Percentiles rank a stretch among this genome's conserved stretches.
Evolutionary conservation across 2,888 invertebrate genomes (phyloP).

Genomic region (Hesperia comma): DNA sequence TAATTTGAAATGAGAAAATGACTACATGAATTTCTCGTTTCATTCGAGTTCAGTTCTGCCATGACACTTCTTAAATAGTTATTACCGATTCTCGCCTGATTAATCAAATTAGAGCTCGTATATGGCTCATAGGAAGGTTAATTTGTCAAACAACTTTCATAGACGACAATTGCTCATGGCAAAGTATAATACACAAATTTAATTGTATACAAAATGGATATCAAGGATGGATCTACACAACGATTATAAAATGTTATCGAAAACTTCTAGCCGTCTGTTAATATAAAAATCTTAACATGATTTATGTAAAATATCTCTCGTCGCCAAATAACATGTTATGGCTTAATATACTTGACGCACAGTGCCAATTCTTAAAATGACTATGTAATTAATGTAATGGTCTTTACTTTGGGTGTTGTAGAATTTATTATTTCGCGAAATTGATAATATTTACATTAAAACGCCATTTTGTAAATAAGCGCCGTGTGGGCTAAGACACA

Average conservation of each 20-base stretch:
- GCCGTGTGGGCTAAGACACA: neutral
- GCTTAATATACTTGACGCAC: neutral
- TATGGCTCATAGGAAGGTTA: neutral
- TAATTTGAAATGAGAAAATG: constrained; percentile 33
- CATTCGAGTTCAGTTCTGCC: constrained; percentile 5
- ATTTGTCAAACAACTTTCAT: neutral
- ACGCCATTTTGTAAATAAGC: neutral
- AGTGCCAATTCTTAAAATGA: constrained; percentile 1
- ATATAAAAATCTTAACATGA: constrained; percentile 30
- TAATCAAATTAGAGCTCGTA: neutral
- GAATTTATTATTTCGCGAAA: neutral
- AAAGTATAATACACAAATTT: neutral
- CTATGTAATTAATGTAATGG: neutral
- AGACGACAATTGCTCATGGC: neutral
- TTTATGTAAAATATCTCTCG: constrained; percentile 23
- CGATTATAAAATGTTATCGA: constrained; percentile 37
- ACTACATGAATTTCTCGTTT: constrained; percentile 4
- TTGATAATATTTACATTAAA: neutral
- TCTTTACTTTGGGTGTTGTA: constrained; percentile 1
- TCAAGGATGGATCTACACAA: constrained; percentile 27
- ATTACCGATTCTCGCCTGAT: neutral
- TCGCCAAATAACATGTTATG: constrained; percentile 1
- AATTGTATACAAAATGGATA: neutral
- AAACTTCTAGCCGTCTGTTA: constrained; percentile 31
- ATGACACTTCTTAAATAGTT: neutral